Base-by-base conservation (phyloP, 2,888 invertebrate genomes). In the Diarsia dahlii region DNA sequence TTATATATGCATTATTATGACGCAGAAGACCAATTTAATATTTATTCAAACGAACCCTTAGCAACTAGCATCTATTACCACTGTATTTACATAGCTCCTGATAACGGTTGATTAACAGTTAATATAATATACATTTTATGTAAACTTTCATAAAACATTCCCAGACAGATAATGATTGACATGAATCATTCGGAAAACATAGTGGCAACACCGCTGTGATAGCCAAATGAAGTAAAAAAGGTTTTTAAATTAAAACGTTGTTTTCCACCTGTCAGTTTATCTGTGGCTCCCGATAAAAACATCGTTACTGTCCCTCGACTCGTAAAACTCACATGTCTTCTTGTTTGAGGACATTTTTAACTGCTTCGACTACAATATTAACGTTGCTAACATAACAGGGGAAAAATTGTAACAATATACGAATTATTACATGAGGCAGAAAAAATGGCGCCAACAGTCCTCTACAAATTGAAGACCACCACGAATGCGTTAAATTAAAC, bases 261-360 rank as follows among this genome's bases (percentile, higher is more conserved):
- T 54, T 54, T 71, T 74, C 62, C 76, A 87, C 86, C 87, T 87
- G 84, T 82, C 75, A 50, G 28, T 71, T 84, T 84, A 83, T 83
- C 87, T 80, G 45, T 73, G 74, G n/a, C 52, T 65, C 58, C 54
- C 70, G 82, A 86, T 87, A 86, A 86, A 84, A 84, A 73, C 67
- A 65, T 78, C 86, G 69, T 86, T 75, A 82, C 70, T 71, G 77
- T 80, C 74, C 60, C 71, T 20, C 13, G 34, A 48, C 67, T 84
- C 81, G 82, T 86, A 80, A 81, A 85, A 81, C 64, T 72, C 63
- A 67, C 63, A 85, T 82, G 64, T 78, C 71, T 81, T 74, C 45
- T 83, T 78, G 75, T 84, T 82, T 73, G 46, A 70, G 74, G 78
- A 74, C 72, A 67, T 71, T 72, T 76, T 77, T 66, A 73, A 76